Base-by-base conservation (phyloP, 2,888 invertebrate genomes). In the Catocala fraxini region DNA sequence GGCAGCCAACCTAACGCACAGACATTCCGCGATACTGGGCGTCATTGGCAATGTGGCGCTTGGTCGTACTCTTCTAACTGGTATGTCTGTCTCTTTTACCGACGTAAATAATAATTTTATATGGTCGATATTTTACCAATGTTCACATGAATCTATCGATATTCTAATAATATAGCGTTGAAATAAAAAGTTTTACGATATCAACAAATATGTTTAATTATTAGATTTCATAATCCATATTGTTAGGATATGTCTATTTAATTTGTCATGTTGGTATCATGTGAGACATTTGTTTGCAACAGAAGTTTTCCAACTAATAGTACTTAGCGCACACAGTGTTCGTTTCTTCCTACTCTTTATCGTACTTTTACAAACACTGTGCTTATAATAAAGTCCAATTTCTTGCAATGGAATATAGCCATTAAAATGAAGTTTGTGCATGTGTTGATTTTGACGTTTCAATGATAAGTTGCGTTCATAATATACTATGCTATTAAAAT, bases 11-110 rank as follows among this genome's bases (percentile, higher is more conserved):
- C 80, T 87, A 80, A 84, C 75, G 68, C 75, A 79, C 75, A 67
- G 74, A 90, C 88, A 90, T 90, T 91, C 89, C 88, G 90, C 88
- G 89, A 89, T 89, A 87, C 86, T 81, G 87, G 89, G 91, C 92
- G 92, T 91, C 91, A 87, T 89, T 89, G 88, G 89, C 90, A 92
- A 91, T 92, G 91, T 92, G 91, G 91, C 89, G 85, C 80, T 88
- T 73, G 76, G 80, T 79, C 75, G 33, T 80, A 71, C 88, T 88
- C 80, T 83, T 93, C 84, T 82, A 75, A 76, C 85, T 60, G 76
- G 80, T 86, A 71, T 57, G 69, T 77, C 71, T 76, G 59, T 90
- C 90, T 84, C 89, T 82, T 81, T 89, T 75, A 57, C 42, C 33
- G 45, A 46, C 11, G 43, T 59, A 52, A 68, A 70, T 70, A 66